These are phyloP conservation scores for Monochamus alternatus DNA, from an alignment of 2,888 invertebrate species.

Conservation along the genomic window DNA sequence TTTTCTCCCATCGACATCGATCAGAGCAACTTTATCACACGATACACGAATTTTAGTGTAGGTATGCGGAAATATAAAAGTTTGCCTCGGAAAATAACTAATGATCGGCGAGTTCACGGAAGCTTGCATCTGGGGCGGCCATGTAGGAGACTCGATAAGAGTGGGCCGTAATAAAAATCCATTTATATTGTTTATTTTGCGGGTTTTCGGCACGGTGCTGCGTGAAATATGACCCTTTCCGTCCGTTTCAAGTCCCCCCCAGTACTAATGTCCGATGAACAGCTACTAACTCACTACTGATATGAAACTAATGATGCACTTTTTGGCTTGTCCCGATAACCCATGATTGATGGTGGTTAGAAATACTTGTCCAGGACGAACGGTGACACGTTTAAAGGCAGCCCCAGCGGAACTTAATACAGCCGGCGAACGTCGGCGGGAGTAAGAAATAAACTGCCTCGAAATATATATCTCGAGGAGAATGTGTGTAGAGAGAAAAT, in stretches of 20 bases:
- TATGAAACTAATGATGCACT: slow-evolving; percentile 69
- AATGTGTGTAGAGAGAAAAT: slow-evolving; percentile 36
- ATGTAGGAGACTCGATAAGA: slow-evolving; percentile 24
- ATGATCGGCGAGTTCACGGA: too few species aligned
- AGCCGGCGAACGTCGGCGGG: slow-evolving; percentile 40
- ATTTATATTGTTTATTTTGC: slow-evolving; percentile 32
- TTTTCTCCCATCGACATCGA: too few species aligned
- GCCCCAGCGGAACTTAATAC: slow-evolving; percentile 43
- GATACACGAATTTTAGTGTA: too few species aligned
- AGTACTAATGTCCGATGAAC: slow-evolving; percentile 62
- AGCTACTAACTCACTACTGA: slow-evolving; percentile 62
- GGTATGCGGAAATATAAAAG: too few species aligned
- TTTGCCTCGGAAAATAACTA: too few species aligned
- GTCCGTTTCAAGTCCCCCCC: slow-evolving; percentile 51
- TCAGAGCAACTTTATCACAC: too few species aligned
- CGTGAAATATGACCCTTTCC: slow-evolving; percentile 60
- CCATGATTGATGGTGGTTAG: slow-evolving; percentile 65
- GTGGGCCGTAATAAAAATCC: slow-evolving; percentile 28
- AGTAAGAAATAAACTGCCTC: slow-evolving; percentile 44
- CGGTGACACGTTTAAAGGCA: slow-evolving; percentile 51
- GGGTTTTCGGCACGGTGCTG: slow-evolving; percentile 25
- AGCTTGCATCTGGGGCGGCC: not conserved
- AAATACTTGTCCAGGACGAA: slow-evolving; percentile 49
- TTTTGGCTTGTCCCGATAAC: slow-evolving; percentile 66
- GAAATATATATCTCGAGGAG: slow-evolving; percentile 35